Percentiles rank a stretch among this genome's conserved stretches.
Evolutionary conservation across 2,888 invertebrate species (phyloP).

Genomic region (Danaus chrysippus): DNA sequence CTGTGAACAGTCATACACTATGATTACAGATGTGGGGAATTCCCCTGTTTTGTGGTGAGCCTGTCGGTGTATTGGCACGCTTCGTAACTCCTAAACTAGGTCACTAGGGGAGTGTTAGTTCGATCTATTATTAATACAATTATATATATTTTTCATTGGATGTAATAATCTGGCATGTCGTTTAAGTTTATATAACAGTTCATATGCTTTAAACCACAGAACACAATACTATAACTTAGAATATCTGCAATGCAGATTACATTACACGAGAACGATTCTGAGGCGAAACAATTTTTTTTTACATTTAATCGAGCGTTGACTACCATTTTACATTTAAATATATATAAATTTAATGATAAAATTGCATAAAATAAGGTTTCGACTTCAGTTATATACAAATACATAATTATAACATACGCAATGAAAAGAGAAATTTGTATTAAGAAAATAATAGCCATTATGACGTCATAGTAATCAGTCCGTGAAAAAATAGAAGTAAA

Average conservation of each 20-base stretch:
- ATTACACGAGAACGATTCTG: constrained; percentile 16
- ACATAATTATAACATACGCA: neutral
- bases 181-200: neutral
- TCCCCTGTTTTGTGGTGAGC: constrained; percentile 36
- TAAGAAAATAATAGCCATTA: too few relatives aligned
- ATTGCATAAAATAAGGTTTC: neutral
- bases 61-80: constrained; percentile 40
- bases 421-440: neutral
- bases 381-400: neutral
- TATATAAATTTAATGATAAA: neutral
- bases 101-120: constrained; percentile 31
- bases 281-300: constrained; percentile 13
- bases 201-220: neutral
- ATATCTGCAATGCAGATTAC: constrained; percentile 21
- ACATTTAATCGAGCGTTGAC: neutral
- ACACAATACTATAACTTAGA: constrained; percentile 5
- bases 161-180: neutral
- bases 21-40: constrained; percentile 37
- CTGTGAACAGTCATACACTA: constrained; percentile 19
- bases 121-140: neutral
- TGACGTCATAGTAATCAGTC: too few relatives aligned
- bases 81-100: constrained; percentile 41
- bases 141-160: neutral
- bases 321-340: neutral
- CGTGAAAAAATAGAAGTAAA: too few relatives aligned